These are phyloP conservation scores for Spea hammondii DNA, from an alignment of 2,797 vertebrate species.

Conservation along the genomic window DNA sequence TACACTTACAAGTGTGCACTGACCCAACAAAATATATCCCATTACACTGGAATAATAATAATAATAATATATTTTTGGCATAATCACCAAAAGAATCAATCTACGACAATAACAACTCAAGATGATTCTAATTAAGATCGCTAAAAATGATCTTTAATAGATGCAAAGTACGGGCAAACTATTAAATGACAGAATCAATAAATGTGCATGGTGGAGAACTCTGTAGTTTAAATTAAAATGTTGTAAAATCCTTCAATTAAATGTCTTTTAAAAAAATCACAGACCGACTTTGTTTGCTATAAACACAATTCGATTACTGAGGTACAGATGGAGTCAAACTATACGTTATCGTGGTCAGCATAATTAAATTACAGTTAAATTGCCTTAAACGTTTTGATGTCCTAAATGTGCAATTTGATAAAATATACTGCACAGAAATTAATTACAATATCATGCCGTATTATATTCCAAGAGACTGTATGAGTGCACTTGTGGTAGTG, in stretches of 20 bases:
- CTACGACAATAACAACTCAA: conserved; percentile 68
- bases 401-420: conserved; percentile 68
- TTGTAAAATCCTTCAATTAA: conserved; percentile 62
- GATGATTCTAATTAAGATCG: conserved; percentile 65
- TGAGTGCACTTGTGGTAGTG: background rate
- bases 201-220: conserved; percentile 83
- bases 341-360: conserved; percentile 51
- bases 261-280: conserved; percentile 44
- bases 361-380: conserved; percentile 39
- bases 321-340: conserved; percentile 64
- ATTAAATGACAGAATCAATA: conserved; percentile 75
- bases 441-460: background rate
- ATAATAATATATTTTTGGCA: background rate
- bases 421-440: conserved; percentile 32
- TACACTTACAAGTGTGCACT: too few species aligned
- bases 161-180: conserved; percentile 80
- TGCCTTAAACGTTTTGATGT: conserved; percentile 68
- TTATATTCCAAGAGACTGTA: background rate
- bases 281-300: conserved; percentile 57
- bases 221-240: conserved; percentile 71
- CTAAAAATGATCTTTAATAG: conserved; percentile 88
- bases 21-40: background rate
- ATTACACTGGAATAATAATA: too few species aligned
- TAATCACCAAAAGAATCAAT: conserved; percentile 46
- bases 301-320: conserved; percentile 59